These are phyloP conservation scores for Teleiodes luculella DNA, from an alignment of 2,888 invertebrate species.

Conservation along the genomic window DNA sequence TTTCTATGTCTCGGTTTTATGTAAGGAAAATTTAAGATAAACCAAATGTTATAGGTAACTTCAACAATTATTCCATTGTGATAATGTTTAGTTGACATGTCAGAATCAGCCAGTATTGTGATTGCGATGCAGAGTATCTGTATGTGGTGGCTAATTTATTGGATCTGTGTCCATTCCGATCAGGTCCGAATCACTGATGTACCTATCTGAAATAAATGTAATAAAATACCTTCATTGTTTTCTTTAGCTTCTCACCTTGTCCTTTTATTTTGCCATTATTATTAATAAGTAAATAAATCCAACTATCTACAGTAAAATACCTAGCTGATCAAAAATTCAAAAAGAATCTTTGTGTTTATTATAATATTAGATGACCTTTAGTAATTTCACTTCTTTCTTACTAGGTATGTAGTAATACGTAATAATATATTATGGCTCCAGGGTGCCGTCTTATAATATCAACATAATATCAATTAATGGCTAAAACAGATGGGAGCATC, in stretches of 20 bases:
- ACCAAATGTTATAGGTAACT: conserved; percentile 68
- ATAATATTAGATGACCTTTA: no score
- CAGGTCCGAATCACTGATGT: conserved; percentile 55
- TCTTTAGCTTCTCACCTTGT: not conserved
- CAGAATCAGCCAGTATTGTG: conserved; percentile 55
- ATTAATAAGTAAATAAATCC: no score
- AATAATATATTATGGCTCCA: no score
- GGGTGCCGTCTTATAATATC: no score
- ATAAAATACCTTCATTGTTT: conserved; percentile 26
- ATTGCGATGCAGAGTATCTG: conserved; percentile 50
- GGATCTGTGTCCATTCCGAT: conserved; percentile 54
- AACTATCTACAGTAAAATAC: no score
- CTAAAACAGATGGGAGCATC: no score
- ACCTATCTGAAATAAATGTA: conserved; percentile 63
- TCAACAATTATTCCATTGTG: conserved; percentile 69
- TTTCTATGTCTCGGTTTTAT: conserved; percentile 45
- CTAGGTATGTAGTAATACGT: no score
- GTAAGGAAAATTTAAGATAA: conserved; percentile 58
- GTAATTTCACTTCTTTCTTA: no score
- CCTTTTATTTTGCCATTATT: not conserved
- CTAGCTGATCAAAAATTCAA: no score
- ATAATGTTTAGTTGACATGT: conserved; percentile 66
- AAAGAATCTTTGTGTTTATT: no score
- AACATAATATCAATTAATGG: no score
- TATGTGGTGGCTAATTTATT: conserved; percentile 63